Base-by-base conservation (phyloP, 2,113 vertebrate species). In the Zosterops pallidus region DNA sequence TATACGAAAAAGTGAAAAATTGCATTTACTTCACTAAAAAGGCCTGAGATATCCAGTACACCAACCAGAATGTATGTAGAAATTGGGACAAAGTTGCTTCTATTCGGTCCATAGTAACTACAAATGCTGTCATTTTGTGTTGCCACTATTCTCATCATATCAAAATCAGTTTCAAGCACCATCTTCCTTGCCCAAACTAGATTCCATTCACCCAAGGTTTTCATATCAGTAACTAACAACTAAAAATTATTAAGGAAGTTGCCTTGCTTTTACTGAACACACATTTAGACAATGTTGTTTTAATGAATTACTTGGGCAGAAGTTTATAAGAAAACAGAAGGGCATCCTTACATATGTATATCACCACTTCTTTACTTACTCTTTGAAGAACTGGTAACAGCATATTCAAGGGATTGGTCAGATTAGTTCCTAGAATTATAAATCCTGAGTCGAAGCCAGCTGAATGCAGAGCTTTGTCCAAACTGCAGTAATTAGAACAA, bases 321-420 rank as follows among this genome's bases (percentile, higher is more conserved):
- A 88, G 9, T 33, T 77, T 41, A 55, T 4, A 35, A 92, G 39
- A 65, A 95, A 72, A 79, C 4, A 64, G 29, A 74, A 15, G 9
- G 85, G 5, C 52, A 55, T 31, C 26, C 28, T 55, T 55, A 59
- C 4, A 14, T 26, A 52, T 0, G 2, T 17, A 5, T 4, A 26
- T 18, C 29, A 82, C 6, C 16, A 29, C 12, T n/a, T 68, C 64
- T 72, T 70, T 93, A 98, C 99, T 99, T 95, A 99, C 99, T 71
- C 98, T 99, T 92, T 99, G 99, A 65, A 99, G 97, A 87, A 98
- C 89, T 95, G 99, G 98, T 89, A 99, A 96, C 77, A 99, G 97
- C 98, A 99, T 99, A 98, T 99, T 99, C 92, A 99, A 92, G 42
- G 99, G 99, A 96, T 99, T 99, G 83, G 98, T 99, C 68, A 99